A percentile compares a stretch with the other conserved stretches of the same genome.
Evolutionary conservation across 2,888 invertebrate genomes (phyloP).

Genomic region (Diachrysia chrysitis): DNA sequence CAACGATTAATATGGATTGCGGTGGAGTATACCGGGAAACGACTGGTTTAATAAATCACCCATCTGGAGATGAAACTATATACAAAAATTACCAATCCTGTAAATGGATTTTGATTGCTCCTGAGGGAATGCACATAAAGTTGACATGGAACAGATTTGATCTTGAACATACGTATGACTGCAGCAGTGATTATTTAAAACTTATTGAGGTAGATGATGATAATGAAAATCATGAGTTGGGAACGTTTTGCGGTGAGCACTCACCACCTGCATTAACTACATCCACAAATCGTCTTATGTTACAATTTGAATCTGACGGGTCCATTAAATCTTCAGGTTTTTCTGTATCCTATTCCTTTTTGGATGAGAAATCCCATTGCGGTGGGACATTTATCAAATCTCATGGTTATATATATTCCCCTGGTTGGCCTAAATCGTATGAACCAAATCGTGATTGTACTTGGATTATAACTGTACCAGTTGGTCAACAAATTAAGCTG

Average conservation of each 20-base stretch:
- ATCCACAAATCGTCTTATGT: conserved; percentile 91
- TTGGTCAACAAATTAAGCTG: conserved; percentile 93
- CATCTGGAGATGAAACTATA: conserved; percentile 69
- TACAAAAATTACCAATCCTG: conserved; percentile 89
- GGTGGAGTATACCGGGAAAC: conserved; percentile 92
- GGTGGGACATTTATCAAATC: conserved; percentile 92
- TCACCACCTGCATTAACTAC: conserved; percentile 92
- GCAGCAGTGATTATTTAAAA: conserved; percentile 91
- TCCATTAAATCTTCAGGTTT: conserved; percentile 91
- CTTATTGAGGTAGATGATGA: conserved; percentile 90
- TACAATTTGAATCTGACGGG: conserved; percentile 91
- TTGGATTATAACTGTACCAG: conserved; percentile 93
- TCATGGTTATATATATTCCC: conserved; percentile 93
- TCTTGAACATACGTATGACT: conserved; percentile 90
- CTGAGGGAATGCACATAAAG: conserved; percentile 91
- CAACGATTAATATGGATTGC: conserved; percentile 91
- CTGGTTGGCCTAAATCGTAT: conserved; percentile 94
- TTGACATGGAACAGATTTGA: conserved; percentile 93
- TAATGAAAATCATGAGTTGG: conserved; percentile 69
- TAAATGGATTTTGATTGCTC: conserved; percentile 93
- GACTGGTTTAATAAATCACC: conserved; percentile 91
- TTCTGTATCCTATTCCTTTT: conserved; percentile 91
- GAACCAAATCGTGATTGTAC: conserved; percentile 92
- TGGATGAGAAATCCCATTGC: conserved; percentile 88
- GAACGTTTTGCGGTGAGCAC: conserved; percentile 92